phyloP scores from a whole-genome alignment of 1,140 invertebrate species.

The Sarcophaga bullata region DNA sequence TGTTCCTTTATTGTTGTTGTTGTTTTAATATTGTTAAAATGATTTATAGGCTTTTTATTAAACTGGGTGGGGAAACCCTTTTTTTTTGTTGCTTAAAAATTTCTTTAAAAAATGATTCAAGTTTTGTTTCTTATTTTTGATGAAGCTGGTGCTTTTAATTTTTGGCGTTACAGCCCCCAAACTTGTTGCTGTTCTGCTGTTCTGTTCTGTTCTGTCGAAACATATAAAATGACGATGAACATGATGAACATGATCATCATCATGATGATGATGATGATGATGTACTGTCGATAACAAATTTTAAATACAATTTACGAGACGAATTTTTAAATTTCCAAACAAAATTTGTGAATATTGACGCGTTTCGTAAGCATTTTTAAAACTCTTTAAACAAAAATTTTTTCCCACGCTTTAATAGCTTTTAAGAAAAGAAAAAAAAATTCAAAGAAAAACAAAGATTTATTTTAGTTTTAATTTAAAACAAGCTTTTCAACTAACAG shows the following conservation, averaged over 20 bases:
- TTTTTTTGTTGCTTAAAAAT: constrained; percentile 4
- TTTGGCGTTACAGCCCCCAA: constrained; percentile 59
- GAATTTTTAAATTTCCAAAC: not conserved
- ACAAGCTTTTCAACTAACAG: constrained; percentile 10
- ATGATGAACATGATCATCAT: too few relatives aligned
- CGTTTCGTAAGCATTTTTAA: not conserved
- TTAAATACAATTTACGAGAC: constrained; percentile 31
- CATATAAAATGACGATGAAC: too few relatives aligned
- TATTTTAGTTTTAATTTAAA: constrained; percentile 28
- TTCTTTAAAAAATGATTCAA: constrained; percentile 3
- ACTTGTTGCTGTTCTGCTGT: constrained; percentile 43
- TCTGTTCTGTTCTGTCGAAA: not conserved
- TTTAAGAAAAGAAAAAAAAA: not conserved
- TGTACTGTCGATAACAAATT: constrained; percentile 38
- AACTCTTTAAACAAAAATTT: not conserved
- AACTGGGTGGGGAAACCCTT: constrained; percentile 35
- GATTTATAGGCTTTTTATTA: constrained; percentile 39
- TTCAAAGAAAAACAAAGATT: too few relatives aligned
- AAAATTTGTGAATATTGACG: constrained; percentile 3
- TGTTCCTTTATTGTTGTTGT: constrained; percentile 4
- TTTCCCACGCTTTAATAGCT: constrained; percentile 18
- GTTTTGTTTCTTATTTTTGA: not conserved
- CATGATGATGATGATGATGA: not conserved
- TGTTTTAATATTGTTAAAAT: not conserved
- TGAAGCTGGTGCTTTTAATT: constrained; percentile 53